Conservation (phyloP, 2,888 invertebrate genomes). For the Tachina fera region DNA sequence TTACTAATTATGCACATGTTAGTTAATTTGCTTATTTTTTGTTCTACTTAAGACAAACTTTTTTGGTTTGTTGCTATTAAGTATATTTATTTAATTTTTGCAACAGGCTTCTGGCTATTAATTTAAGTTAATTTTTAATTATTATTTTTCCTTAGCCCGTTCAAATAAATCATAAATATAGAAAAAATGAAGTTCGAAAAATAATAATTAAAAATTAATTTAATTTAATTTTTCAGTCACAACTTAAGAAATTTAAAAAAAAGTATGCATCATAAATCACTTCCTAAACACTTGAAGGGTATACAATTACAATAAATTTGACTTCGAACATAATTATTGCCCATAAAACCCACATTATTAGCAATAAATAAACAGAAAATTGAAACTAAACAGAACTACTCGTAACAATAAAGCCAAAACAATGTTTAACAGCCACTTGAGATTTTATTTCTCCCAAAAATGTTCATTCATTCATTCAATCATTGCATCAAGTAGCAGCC, state of each 20-base stretch:
- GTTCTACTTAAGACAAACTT: too few species aligned
- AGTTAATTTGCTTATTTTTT: too few species aligned
- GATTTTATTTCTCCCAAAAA: slow-evolving; percentile 33
- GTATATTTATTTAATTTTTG: too few species aligned
- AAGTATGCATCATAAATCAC: slow-evolving; percentile 38
- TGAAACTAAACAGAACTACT: slow-evolving; percentile 31
- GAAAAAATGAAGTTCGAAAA: too few species aligned
- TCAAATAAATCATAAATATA: too few species aligned
- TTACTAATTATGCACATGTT: too few species aligned
- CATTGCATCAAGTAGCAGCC: slow-evolving; percentile 28
- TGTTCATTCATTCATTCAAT: slow-evolving; percentile 15
- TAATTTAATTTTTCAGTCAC: neutral
- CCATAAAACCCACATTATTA: slow-evolving; percentile 37
- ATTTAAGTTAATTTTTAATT: too few species aligned
- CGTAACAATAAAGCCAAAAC: slow-evolving; percentile 44
- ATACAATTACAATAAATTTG: slow-evolving; percentile 50
- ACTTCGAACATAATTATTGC: slow-evolving; percentile 30
- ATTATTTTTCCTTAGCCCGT: too few species aligned
- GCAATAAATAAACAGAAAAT: slow-evolving; percentile 16
- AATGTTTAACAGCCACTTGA: slow-evolving; percentile 76
- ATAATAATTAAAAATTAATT: too few species aligned
- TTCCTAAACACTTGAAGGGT: slow-evolving; percentile 41
- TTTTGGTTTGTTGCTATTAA: too few species aligned
- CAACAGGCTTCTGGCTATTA: too few species aligned
- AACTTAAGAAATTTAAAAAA: neutral